Conservation (phyloP, 1,140 invertebrate genomes). For the Heliconius eleuchia region DNA sequence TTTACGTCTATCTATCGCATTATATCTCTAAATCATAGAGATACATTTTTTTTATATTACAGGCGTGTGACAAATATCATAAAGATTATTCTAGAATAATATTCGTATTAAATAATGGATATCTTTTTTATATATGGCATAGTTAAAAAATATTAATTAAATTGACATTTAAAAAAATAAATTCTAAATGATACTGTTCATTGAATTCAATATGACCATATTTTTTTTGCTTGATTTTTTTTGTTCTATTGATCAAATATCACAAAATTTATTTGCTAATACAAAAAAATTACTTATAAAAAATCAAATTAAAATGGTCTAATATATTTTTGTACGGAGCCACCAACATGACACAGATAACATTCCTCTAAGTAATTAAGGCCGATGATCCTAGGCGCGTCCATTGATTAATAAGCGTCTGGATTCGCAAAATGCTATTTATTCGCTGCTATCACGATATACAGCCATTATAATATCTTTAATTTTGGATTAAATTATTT, state of each 20-base stretch:
- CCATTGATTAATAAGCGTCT: constrained; percentile 27
- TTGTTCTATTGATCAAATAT: neutral
- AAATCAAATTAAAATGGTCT: neutral
- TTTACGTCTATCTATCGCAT: neutral
- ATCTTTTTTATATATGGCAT: no score
- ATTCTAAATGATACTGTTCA: neutral
- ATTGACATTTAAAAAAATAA: neutral
- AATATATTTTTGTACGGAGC: neutral
- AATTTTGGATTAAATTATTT: neutral
- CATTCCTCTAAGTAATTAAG: constrained; percentile 28
- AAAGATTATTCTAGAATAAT: neutral
- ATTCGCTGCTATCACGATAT: constrained; percentile 30
- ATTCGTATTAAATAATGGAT: neutral
- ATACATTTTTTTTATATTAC: neutral
- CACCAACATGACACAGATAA: neutral
- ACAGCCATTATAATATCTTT: constrained; percentile 12
- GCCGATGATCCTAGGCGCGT: constrained; percentile 25
- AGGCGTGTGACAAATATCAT: neutral
- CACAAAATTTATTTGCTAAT: neutral
- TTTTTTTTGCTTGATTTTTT: neutral
- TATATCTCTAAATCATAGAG: no score
- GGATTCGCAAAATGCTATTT: constrained; percentile 30
- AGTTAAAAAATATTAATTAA: neutral
- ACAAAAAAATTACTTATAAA: neutral
- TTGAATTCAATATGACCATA: neutral